A percentile compares a stretch with the other conserved stretches of the same genome.
These are phyloP conservation scores for rat (Rattus norvegicus) DNA, from an alignment of 2,113 vertebrate genomes.

Conservation along the genomic window GRCr8 NC_086023.1:96651501-96652000, in stretches of 20 bases:
- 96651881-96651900: constrained; percentile 51
- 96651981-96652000: not conserved
- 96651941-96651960: constrained; percentile 47
- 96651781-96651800: constrained; percentile 46
- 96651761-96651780: constrained; percentile 7
- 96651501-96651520: constrained; percentile 69
- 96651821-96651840: constrained; percentile 59
- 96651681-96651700: constrained; percentile 57
- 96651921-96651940: constrained; percentile 58
- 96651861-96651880: not conserved
- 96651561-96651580: constrained; percentile 45
- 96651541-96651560: constrained; percentile 72
- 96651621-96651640: constrained; percentile 56
- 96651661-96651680: constrained; percentile 60
- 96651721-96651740: constrained; percentile 33
- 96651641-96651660: constrained; percentile 75
- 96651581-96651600: constrained; percentile 76
- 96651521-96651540: constrained; percentile 46
- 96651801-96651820: not conserved
- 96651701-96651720: constrained; percentile 54
- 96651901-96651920: constrained; percentile 52
- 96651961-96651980: constrained; percentile 62
- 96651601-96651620: constrained; percentile 57
- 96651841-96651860: constrained; percentile 44
- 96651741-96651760: constrained; percentile 50